Conservation (phyloP, 1,140 invertebrate genomes). For the Nixonia krombeini region DNA sequence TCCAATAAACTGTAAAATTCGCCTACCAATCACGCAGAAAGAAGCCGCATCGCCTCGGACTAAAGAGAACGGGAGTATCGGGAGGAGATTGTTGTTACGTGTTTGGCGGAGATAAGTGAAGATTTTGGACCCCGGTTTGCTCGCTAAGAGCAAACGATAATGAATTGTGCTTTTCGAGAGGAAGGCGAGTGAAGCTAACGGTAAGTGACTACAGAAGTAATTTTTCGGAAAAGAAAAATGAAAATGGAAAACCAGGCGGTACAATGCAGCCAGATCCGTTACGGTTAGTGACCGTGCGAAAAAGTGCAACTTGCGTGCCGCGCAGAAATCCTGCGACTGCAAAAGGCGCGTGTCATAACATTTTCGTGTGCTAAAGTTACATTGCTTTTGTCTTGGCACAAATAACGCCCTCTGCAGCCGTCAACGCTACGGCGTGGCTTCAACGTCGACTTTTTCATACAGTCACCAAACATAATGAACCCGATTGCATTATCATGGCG, state of each 20-base stretch:
- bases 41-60: no score
- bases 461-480: slow-evolving; percentile 33
- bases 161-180: no score
- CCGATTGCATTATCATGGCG: slow-evolving; percentile 15
- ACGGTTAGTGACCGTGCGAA: slow-evolving; percentile 45
- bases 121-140: no score
- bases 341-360: slow-evolving; percentile 33
- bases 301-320: slow-evolving; percentile 30
- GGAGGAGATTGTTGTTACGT: no score
- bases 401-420: slow-evolving; percentile 30
- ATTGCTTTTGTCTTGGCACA: slow-evolving; percentile 9
- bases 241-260: slow-evolving; percentile 11
- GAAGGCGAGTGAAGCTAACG: no score
- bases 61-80: no score
- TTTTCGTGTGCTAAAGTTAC: slow-evolving; percentile 13
- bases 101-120: no score
- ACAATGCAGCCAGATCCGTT: slow-evolving; percentile 38
- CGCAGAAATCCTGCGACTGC: slow-evolving; percentile 29
- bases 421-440: slow-evolving; percentile 8
- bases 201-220: no score
- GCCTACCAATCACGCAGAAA: no score
- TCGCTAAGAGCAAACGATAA: no score
- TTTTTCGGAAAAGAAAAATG: no score
- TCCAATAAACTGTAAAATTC: no score
- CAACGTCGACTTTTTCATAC: slow-evolving; percentile 36